Evolutionary conservation across 2,797 vertebrate genomes (phyloP).

Genomic region (Thunnus albacares): DNA sequence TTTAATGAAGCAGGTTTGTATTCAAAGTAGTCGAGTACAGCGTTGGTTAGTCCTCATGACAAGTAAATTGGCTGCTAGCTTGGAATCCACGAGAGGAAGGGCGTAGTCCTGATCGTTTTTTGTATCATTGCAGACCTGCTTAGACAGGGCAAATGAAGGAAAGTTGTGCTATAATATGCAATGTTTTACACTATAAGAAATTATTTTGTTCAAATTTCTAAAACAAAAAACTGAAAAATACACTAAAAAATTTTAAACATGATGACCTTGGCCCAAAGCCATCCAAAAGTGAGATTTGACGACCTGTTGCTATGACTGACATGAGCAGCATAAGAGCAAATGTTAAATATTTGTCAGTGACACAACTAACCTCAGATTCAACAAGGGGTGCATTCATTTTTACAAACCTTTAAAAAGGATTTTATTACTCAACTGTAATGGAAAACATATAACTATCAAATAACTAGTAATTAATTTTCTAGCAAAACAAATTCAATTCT

Average conservation of each 20-base stretch:
- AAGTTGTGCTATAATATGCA: not conserved
- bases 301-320: not conserved
- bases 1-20: not conserved
- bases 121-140: not conserved
- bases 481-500: constrained; percentile 30
- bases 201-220: not conserved
- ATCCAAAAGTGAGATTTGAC: not conserved
- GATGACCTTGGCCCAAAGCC: not conserved
- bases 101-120: not conserved
- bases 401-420: not conserved
- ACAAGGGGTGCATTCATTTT: not conserved
- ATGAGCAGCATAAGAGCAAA: not conserved
- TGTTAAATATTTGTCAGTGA: constrained; percentile 5
- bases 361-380: not conserved
- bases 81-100: not conserved
- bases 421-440: not conserved
- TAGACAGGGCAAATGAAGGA: no score
- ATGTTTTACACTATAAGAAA: not conserved
- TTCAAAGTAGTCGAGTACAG: not conserved
- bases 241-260: not conserved
- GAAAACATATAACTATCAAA: not conserved
- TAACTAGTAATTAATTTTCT: constrained; percentile 26
- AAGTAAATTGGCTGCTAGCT: not conserved
- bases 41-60: not conserved
- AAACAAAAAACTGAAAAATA: not conserved